Conservation (phyloP, 2,888 invertebrate genomes). For the Sialis lutaria region DNA sequence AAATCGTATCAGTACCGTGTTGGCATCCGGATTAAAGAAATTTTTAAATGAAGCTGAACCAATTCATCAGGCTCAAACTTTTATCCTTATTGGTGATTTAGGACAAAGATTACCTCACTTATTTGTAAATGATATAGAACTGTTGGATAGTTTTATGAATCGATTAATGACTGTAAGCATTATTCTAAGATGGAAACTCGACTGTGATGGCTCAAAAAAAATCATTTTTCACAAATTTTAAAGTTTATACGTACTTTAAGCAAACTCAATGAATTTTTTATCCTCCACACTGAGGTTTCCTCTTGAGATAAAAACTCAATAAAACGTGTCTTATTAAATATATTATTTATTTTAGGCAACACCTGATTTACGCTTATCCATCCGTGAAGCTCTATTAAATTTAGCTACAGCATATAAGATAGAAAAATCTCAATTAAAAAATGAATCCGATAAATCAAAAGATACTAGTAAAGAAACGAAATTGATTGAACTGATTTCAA, state of each 20-base stretch:
- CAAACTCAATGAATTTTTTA: no score
- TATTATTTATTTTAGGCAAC: slow-evolving; percentile 17
- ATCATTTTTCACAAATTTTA: background rate
- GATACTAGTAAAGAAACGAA: slow-evolving; percentile 11
- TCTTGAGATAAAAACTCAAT: background rate
- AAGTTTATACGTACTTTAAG: no score
- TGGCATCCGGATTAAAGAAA: slow-evolving; percentile 55
- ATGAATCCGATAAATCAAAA: slow-evolving; percentile 25
- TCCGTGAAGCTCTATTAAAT: slow-evolving; percentile 48
- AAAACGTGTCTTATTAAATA: background rate
- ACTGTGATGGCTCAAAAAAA: background rate
- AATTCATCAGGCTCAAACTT: slow-evolving; percentile 49
- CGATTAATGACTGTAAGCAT: slow-evolving; percentile 26
- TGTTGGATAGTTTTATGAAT: slow-evolving; percentile 34
- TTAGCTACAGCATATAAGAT: slow-evolving; percentile 47
- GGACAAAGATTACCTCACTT: slow-evolving; percentile 39
- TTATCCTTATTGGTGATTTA: slow-evolving; percentile 53
- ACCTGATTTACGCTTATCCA: slow-evolving; percentile 40
- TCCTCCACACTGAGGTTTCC: background rate
- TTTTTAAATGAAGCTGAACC: slow-evolving; percentile 45
- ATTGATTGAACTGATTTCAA: slow-evolving; percentile 43
- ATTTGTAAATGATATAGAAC: slow-evolving; percentile 46
- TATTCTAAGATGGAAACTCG: no score
- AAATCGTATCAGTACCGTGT: slow-evolving; percentile 48
- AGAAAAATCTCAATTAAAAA: slow-evolving; percentile 14